Evolutionary conservation across 2,888 invertebrate genomes (phyloP), one percentile per base, ranked within the genome.

Genomic region (Catocala fraxini): DNA sequence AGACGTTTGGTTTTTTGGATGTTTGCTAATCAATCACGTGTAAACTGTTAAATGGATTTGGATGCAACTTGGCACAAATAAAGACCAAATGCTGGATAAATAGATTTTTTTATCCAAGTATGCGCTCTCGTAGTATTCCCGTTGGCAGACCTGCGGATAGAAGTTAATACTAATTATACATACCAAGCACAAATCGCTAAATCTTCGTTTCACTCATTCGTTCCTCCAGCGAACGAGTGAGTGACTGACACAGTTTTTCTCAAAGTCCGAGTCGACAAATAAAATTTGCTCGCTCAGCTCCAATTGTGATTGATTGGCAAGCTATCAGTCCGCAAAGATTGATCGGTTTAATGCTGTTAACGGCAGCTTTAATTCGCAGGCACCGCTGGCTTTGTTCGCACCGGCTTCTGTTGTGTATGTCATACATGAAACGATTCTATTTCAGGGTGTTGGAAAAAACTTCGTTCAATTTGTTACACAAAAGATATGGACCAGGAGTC

Each of bases 251-350:
- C n/a, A 46, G 25, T 48, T 60, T 51, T 46, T 51, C 25, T 11
- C 34, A 9, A 10, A 39, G 15, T 9, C 12, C 41, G 7, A 49
- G 34, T 7, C n/a, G 4, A 33, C 56, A 39, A 61, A 64, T 59
- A 62, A 65, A 75, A 60, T 61, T 56, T 49, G 63, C 56, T 48
- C 46, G 47, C 49, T 64, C 62, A 65, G 74, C 68, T 61, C 25
- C 54, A 35, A 56, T 68, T 64, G 64, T 75, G 74, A 77, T 77
- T 63, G 77, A 77, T 77, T 56, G 66, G 47, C 39, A 47, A 47
- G 56, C 63, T 49, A 73, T 74, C 75, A 68, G 67, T 77, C 71
- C 47, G 25, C 11, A 1, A 41, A 43, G 71, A 73, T 71, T 69
- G 71, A 77, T 57, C 25, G 52, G n/a, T 48, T 62, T 60, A 49